Percentiles rank a stretch among this genome's conserved stretches.
phyloP scores from a whole-genome alignment of 1,140 invertebrate species.

The Apis dorsata region DNA sequence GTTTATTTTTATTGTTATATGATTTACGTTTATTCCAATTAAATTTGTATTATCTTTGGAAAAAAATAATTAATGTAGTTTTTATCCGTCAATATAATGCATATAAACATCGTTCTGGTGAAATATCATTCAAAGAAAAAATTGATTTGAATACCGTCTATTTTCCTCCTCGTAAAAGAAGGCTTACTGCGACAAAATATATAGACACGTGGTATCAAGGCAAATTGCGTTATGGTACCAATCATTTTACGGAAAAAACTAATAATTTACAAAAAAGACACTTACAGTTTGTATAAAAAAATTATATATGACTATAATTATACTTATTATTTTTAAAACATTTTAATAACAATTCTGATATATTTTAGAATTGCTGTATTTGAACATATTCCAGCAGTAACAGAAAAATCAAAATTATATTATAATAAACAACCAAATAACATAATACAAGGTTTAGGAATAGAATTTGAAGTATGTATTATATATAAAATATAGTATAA shows the following conservation, averaged over 20 bases:
- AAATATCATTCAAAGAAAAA: constrained; percentile 62
- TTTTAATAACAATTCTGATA: not conserved
- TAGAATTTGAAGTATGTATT: constrained; percentile 83
- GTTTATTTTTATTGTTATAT: constrained; percentile 85
- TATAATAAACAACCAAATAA: constrained; percentile 70
- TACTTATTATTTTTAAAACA: not conserved
- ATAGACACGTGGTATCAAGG: constrained; percentile 84
- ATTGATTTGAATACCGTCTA: constrained; percentile 85
- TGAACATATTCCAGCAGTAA: constrained; percentile 86
- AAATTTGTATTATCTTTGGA: constrained; percentile 88
- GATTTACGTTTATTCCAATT: constrained; percentile 84
- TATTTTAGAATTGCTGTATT: constrained; percentile 83
- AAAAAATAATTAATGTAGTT: constrained; percentile 87
- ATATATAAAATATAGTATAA: too few relatives aligned
- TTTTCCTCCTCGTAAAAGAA: constrained; percentile 82
- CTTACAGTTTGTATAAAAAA: constrained; percentile 59
- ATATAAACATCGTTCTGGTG: constrained; percentile 67
- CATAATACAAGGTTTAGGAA: constrained; percentile 75
- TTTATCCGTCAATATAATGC: constrained; percentile 83
- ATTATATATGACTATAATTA: not conserved
- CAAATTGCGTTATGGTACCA: constrained; percentile 80
- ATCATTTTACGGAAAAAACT: constrained; percentile 83
- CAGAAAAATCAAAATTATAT: constrained; percentile 72
- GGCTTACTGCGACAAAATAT: constrained; percentile 80
- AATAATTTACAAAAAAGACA: constrained; percentile 79